phyloP scores from a whole-genome alignment of 1,140 invertebrate genomes.

The Tetramorium simillimum region DNA sequence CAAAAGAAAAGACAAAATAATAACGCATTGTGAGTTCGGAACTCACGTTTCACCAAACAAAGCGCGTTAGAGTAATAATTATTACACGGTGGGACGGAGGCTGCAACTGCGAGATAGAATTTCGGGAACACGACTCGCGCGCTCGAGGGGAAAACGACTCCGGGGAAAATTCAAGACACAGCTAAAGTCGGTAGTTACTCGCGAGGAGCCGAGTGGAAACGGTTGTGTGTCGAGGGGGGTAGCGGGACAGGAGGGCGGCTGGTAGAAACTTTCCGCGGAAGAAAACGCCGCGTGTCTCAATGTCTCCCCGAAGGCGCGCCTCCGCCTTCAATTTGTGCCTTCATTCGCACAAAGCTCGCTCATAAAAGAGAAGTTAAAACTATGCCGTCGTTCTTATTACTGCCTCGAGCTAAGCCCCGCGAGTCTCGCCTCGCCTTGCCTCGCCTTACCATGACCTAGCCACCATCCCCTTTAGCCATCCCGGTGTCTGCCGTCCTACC shows the following conservation, averaged over 20 bases:
- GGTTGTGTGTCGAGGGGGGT: slow-evolving; percentile 21
- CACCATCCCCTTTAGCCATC: slow-evolving; percentile 41
- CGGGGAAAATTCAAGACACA: slow-evolving; percentile 64
- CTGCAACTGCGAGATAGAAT: slow-evolving; percentile 28
- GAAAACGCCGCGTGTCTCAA: slow-evolving; percentile 82
- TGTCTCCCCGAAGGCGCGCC: slow-evolving; percentile 85
- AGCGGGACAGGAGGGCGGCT: slow-evolving; percentile 41
- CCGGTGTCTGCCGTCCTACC: slow-evolving; percentile 31
- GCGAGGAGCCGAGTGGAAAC: slow-evolving; percentile 54
- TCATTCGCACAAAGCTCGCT: slow-evolving; percentile 84
- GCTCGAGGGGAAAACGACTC: slow-evolving; percentile 14
- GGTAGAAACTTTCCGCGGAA: slow-evolving; percentile 50
- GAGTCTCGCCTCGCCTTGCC: slow-evolving; percentile 69
- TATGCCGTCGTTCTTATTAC: slow-evolving; percentile 86
- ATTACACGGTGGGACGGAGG: slow-evolving; percentile 12
- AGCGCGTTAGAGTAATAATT: slow-evolving; percentile 35
- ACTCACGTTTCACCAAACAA: background rate
- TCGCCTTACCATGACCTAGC: slow-evolving; percentile 54
- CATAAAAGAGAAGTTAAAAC: slow-evolving; percentile 86
- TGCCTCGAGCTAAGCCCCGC: slow-evolving; percentile 80
- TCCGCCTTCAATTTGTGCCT: slow-evolving; percentile 84
- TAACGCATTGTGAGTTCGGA: background rate
- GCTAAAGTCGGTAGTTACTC: slow-evolving; percentile 15
- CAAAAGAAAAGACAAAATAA: background rate
- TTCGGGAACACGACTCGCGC: slow-evolving; percentile 32